Conservation (phyloP, 2,113 vertebrate genomes). For the Murina feae region DNA sequence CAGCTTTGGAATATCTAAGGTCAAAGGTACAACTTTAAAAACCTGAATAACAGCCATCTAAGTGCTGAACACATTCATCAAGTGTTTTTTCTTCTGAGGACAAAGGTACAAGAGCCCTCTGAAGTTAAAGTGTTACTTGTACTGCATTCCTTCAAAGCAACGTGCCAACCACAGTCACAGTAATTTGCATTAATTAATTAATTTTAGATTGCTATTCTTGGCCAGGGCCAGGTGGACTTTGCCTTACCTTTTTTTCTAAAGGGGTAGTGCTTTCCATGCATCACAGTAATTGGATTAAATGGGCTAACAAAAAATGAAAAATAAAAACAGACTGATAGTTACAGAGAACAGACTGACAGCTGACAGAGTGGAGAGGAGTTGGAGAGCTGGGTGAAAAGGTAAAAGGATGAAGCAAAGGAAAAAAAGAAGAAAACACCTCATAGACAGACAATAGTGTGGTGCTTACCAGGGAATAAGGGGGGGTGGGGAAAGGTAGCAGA, state of each 20-base stretch:
- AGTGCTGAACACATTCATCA: not conserved
- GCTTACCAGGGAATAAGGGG: not conserved
- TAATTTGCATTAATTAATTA: slow-evolving; percentile 30
- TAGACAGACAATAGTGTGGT: not conserved
- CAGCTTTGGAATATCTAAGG: not conserved
- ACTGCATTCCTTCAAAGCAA: slow-evolving; percentile 49
- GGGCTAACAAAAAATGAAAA: not conserved
- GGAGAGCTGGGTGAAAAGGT: not conserved
- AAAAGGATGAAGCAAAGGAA: not conserved
- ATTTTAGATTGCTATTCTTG: slow-evolving; percentile 16
- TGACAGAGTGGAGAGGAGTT: not conserved
- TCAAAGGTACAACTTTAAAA: slow-evolving; percentile 32
- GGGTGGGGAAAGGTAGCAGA: not conserved
- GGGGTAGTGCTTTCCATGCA: not conserved
- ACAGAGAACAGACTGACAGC: not conserved
- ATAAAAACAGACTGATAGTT: not conserved
- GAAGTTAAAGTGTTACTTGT: slow-evolving; percentile 54
- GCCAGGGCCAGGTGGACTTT: not conserved
- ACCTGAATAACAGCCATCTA: not conserved
- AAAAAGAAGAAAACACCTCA: not conserved
- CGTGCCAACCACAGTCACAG: not conserved
- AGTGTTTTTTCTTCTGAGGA: not conserved
- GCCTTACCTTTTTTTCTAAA: not conserved
- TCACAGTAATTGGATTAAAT: not conserved
- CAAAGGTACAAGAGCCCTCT: slow-evolving; percentile 25